Conservation (phyloP, 64 coral and sea anemone genomes). For the Anthopleura sola region DNA sequence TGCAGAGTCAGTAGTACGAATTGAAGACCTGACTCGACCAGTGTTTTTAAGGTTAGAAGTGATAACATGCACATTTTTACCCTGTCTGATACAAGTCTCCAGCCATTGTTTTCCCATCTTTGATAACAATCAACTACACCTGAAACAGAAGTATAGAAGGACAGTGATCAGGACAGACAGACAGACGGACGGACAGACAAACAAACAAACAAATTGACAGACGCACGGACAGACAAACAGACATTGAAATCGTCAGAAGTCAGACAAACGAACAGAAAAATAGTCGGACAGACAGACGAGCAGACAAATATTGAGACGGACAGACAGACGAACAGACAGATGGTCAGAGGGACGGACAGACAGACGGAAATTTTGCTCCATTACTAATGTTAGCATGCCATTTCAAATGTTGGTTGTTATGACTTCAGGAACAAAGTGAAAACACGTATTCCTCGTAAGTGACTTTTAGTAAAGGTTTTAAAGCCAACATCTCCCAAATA, state of each 20-base stretch:
- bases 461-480: too few species aligned
- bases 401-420: too few species aligned
- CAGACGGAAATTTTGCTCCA: neutral
- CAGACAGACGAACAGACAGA: neutral
- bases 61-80: neutral
- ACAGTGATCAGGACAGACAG: neutral
- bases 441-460: too few species aligned
- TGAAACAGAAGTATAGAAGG: neutral
- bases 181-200: neutral
- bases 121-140: conserved; percentile 67
- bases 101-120: conserved; percentile 97
- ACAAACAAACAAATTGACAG: neutral
- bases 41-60: too few species aligned
- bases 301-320: neutral
- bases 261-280: neutral
- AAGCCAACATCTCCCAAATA: too few species aligned
- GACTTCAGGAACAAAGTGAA: too few species aligned
- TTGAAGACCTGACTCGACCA: too few species aligned
- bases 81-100: conserved; percentile 92
- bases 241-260: neutral
- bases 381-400: too few species aligned
- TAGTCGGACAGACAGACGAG: neutral
- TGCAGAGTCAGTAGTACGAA: too few species aligned
- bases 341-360: too few species aligned
- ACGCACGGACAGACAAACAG: neutral